Evolutionary conservation across 2,797 vertebrate species (phyloP).

Genomic region (Paramormyrops hopkinsi): DNA sequence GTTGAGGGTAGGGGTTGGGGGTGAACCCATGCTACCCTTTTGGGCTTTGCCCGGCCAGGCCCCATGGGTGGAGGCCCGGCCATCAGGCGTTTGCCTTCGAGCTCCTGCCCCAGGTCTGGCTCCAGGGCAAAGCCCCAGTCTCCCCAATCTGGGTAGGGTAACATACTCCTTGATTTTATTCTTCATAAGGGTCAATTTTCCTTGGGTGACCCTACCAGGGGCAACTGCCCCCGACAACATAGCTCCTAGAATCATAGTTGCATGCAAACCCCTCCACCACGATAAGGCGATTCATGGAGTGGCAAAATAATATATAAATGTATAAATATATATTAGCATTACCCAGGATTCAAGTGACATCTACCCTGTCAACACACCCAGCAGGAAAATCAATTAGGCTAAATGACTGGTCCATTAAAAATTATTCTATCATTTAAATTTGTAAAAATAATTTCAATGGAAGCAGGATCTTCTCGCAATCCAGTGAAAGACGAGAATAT

Average conservation of each 20-base stretch:
- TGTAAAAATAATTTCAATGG: not conserved
- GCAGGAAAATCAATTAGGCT: not conserved
- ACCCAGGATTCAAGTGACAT: not conserved
- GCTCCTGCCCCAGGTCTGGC: not conserved
- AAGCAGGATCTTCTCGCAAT: not conserved
- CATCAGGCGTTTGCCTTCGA: not conserved
- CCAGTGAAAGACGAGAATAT: not conserved
- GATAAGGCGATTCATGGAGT: not conserved
- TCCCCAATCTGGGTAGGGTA: not conserved
- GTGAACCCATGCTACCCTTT: not conserved
- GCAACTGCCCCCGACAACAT: not conserved
- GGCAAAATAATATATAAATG: not conserved
- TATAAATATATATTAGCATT: not conserved
- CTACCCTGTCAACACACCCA: not conserved
- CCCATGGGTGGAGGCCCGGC: not conserved
- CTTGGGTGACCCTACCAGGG: not conserved
- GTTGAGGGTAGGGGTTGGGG: no score
- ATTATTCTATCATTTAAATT: not conserved
- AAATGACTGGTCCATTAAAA: not conserved
- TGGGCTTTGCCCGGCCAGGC: not conserved
- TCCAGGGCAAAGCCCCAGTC: not conserved
- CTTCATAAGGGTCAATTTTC: not conserved
- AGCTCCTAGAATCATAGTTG: not conserved
- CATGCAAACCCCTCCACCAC: not conserved
- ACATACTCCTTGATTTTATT: not conserved